Evolutionary conservation across 2,888 invertebrate genomes (phyloP), one percentile per base, ranked within the genome.

Genomic region (Zygaena filipendulae): DNA sequence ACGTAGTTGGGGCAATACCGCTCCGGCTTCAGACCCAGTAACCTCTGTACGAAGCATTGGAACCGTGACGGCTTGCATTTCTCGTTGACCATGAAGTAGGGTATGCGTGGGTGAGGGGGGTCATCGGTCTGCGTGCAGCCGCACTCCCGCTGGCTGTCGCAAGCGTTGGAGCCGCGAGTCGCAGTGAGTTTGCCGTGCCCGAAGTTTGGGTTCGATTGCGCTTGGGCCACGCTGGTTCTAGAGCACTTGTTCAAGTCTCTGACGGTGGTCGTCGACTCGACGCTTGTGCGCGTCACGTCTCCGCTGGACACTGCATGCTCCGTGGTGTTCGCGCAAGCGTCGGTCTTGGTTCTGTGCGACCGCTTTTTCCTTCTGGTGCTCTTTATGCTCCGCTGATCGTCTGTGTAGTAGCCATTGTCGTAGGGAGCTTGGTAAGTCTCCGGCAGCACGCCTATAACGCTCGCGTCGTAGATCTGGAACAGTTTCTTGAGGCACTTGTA

Each of bases 401-500:
- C 32, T 1, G 33, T 21, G 33, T 42, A 2, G 32, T 32, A 3
- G 48, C 45, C 4, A n/a, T 51, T 46, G 2, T 20, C 35, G 1
- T 42, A 35, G 7, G 41, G 35, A 0, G 25, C 26, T 0, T 29
- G 30, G 10, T 37, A 49, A 0, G 51, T 37, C 19, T 63, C 64
- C 0, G 71, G 70, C 5, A 74, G 40, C 2, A 69, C 59, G 0
- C 62, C 63, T 1, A 74, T 69, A 0, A 75, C 61, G 27, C 66
- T 72, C 0, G 75, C 74, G 23, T 77, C 77, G 31, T 75, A 75
- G 3, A 77, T 63, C 41, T 77, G 75, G 24, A 77, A 77, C 1
- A 77, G 45, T 35, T 77, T 75, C 40, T 77, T 77, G 29, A 77
- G 38, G 33, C 75, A 77, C 44, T 74, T 77, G 29, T 77, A 77